These are phyloP conservation scores for Sebastes trivittatus DNA, from an alignment of 2,797 vertebrate genomes.

Conservation along the genomic window DNA sequence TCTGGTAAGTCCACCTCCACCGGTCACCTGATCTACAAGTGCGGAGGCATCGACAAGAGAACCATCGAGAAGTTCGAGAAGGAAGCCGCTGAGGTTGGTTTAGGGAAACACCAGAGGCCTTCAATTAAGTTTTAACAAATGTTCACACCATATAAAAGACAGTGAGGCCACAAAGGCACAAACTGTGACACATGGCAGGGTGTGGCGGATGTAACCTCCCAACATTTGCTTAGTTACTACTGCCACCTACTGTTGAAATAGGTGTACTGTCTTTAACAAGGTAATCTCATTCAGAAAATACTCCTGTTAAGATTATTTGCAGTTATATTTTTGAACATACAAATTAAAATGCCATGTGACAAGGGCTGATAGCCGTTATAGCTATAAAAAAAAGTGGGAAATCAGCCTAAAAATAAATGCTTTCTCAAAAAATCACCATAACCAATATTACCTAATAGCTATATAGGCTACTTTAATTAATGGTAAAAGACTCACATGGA, in stretches of 20 bases:
- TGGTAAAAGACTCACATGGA: not conserved
- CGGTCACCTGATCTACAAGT: constrained; percentile 87
- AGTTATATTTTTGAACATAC: not conserved
- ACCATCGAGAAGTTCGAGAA: constrained; percentile 89
- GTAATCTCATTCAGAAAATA: not conserved
- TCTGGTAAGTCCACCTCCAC: constrained; percentile 87
- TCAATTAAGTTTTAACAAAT: constrained; percentile 29
- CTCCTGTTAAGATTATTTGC: not conserved
- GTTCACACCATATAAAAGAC: not conserved
- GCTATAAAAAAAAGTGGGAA: not conserved
- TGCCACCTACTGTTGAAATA: constrained; percentile 1
- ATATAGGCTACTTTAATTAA: not conserved
- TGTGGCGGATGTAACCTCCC: not conserved
- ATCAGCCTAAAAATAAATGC: not conserved
- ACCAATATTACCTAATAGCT: not conserved
- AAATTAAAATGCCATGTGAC: not conserved
- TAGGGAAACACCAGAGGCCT: not conserved
- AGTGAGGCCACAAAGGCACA: not conserved
- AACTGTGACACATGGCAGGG: not conserved
- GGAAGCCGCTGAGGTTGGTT: constrained; percentile 83
- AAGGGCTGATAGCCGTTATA: not conserved
- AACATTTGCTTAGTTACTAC: not conserved
- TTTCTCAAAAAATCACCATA: not conserved
- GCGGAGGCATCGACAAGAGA: constrained; percentile 87
- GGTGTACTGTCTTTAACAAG: not conserved